Base-by-base conservation (phyloP, 2,797 vertebrate species). In the Taeniopygia guttata region DNA sequence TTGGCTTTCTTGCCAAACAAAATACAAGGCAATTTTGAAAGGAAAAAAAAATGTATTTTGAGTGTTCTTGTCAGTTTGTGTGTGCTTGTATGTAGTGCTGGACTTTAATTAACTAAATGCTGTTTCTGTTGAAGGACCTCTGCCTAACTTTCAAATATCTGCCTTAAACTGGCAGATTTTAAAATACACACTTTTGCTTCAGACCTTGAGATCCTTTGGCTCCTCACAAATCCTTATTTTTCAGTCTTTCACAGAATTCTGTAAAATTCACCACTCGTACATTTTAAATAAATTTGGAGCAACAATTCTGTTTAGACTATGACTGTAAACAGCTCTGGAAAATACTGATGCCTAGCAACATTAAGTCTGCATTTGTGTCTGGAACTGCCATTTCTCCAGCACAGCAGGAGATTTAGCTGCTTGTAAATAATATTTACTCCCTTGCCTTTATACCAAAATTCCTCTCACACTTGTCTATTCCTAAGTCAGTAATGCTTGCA, bases 381-480 rank as follows among this genome's bases (percentile, higher is more conserved):
- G 46, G 23, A n/a, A 30, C 21, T 16, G 13, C n/a, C 69, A 4
- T 34, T 16, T 59, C 40, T 59, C 16, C 27, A 62, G n/a, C 23
- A 56, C 0, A 66, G n/a, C 3, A 66, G 7, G 7, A 76, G 4
- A 14, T 60, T 48, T 19, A 66, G 6, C 6, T 46, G 4, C 13
- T 64, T 66, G 5, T 45, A 27, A 52, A 36, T 36, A 52, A 17
- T 38, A 74, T 40, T 79, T 46, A 56, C 9, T 60, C 17, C 5
- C 9, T 64, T 34, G 5, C 2, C 25, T 4, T 64, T 13, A 45
- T 7, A 45, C 3, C 56, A 30, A 26, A 83, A 59, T 56, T 76
- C 4, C 5, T 73, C 56, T 66, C 16, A 48, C 5, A 18, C 5
- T 23, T 0, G 0, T 25, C 9, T 77, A 19, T 38, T 43, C 8